These are phyloP conservation scores for Chrysocyon brachyurus DNA, from an alignment of 2,797 vertebrate species.

Conservation along the genomic window DNA sequence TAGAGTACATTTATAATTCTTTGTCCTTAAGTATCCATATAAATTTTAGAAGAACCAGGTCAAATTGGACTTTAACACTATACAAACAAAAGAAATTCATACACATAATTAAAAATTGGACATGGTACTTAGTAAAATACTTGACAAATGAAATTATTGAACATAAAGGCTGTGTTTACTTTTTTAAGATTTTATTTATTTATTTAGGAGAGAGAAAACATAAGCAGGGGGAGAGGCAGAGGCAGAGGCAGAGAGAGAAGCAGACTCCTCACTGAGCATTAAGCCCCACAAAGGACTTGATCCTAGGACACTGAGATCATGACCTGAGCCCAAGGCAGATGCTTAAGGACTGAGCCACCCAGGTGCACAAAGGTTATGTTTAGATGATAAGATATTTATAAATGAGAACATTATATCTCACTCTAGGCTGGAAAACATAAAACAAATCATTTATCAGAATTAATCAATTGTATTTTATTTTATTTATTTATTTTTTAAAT, in stretches of 20 bases:
- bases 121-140: not conserved
- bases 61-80: not conserved
- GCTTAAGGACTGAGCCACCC: too few species aligned
- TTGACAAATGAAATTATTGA: not conserved
- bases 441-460: not conserved
- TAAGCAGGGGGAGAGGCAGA: too few species aligned
- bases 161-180: not conserved
- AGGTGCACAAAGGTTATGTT: too few species aligned
- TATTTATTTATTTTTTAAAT: not conserved
- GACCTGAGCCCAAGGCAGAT: too few species aligned
- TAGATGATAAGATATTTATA: not conserved
- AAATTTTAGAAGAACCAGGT: not conserved
- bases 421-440: not conserved
- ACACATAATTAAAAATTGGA: not conserved
- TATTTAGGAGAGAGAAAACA: too few species aligned
- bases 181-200: too few species aligned
- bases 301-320: too few species aligned
- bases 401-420: not conserved
- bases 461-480: not conserved
- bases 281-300: too few species aligned
- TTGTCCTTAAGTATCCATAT: not conserved
- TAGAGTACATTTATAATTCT: not conserved
- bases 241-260: too few species aligned
- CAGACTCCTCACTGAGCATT: too few species aligned
- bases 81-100: not conserved